Percentiles rank a stretch among this genome's conserved stretches.
Evolutionary conservation across 2,797 vertebrate species (phyloP).

Genomic region (Dendrocincla tyrannina): DNA sequence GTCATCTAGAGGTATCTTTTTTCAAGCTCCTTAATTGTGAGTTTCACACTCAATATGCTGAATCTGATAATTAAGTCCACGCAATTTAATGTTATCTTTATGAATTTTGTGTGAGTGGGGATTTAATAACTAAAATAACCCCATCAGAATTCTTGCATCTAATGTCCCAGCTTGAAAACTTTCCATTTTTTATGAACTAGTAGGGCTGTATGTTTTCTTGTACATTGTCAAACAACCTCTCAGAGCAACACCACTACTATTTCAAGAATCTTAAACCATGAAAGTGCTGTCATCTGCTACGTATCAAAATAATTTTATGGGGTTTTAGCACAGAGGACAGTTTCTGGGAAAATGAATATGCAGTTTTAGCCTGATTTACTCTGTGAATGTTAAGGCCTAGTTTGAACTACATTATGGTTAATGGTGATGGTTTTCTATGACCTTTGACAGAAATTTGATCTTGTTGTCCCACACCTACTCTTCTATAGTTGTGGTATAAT

Average conservation of each 20-base stretch:
- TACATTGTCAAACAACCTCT: neutral
- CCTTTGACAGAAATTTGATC: neutral
- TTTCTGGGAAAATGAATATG: neutral
- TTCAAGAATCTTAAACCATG: conserved; percentile 1
- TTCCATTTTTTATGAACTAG: neutral
- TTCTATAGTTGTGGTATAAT: neutral
- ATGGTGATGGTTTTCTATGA: neutral
- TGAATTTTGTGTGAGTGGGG: neutral
- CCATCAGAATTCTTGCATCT: neutral
- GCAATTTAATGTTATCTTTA: neutral
- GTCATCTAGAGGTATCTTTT: neutral
- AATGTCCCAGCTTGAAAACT: neutral
- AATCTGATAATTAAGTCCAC: neutral
- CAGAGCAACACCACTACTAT: neutral
- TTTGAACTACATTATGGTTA: neutral
- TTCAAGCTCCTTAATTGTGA: neutral
- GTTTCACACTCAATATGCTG: neutral
- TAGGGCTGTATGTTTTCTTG: neutral
- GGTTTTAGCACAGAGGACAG: neutral
- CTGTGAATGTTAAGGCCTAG: neutral
- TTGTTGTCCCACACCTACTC: neutral
- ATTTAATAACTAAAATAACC: neutral
- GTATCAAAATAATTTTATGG: conserved; percentile 16
- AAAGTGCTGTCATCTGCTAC: conserved; percentile 8
- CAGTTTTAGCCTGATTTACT: neutral